Conservation (phyloP, 2,113 vertebrate genomes). For the Spermophilus dauricus region DNA sequence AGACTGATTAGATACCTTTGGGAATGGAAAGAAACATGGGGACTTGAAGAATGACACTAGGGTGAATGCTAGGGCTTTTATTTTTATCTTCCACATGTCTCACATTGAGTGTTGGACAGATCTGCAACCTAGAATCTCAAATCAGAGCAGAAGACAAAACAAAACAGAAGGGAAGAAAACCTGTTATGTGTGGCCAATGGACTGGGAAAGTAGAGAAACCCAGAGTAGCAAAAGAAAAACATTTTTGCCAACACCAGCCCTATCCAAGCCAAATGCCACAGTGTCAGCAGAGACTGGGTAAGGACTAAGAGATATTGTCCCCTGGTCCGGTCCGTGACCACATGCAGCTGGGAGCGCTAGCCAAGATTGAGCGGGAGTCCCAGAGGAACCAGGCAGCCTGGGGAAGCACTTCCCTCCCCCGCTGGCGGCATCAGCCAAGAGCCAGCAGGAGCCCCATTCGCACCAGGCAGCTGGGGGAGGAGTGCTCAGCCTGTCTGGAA, state of each 20-base stretch:
- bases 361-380: background rate
- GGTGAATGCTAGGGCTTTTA: background rate
- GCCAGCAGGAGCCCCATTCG: background rate
- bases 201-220: slow-evolving; percentile 29
- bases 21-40: background rate
- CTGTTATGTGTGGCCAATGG: slow-evolving; percentile 49
- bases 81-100: background rate
- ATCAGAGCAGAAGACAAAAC: slow-evolving; percentile 2
- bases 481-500: background rate
- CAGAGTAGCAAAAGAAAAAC: slow-evolving; percentile 25
- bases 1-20: background rate
- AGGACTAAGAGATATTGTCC: background rate
- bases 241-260: background rate
- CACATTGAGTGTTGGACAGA: background rate
- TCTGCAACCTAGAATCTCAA: background rate
- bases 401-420: background rate
- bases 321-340: background rate
- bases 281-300: background rate
- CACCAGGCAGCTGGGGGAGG: background rate
- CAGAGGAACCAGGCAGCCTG: background rate
- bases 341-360: background rate
- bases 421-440: background rate
- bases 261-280: background rate
- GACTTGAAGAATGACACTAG: slow-evolving; percentile 15
- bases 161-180: slow-evolving; percentile 31